Evolutionary conservation across 2,888 invertebrate species (phyloP).

Genomic region (Trissonchulus sp.): DNA sequence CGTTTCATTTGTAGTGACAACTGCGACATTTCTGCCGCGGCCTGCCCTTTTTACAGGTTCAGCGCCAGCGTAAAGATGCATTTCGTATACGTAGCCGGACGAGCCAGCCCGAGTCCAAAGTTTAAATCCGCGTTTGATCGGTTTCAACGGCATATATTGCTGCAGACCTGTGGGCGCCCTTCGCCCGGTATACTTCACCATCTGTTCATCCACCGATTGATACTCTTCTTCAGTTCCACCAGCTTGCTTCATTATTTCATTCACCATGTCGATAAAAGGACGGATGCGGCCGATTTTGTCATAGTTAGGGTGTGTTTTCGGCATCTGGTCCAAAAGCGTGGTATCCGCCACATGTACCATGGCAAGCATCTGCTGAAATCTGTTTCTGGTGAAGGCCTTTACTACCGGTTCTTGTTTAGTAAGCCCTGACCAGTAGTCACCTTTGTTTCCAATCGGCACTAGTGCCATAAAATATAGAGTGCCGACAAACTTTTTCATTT

Average conservation of each 20-base stretch:
- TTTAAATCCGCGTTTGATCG: constrained; percentile 8
- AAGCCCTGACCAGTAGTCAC: not conserved
- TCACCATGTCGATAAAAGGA: not conserved
- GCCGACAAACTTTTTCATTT: not conserved
- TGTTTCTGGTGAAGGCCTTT: not conserved
- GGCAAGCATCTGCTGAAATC: not conserved
- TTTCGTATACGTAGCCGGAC: constrained; percentile 12
- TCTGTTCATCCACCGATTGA: constrained; percentile 9
- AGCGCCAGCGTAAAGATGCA: not conserved
- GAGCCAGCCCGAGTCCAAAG: not conserved
- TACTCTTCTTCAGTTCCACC: not conserved
- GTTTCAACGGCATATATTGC: constrained; percentile 11
- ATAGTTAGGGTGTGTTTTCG: not conserved
- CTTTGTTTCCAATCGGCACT: not conserved
- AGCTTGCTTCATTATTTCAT: not conserved
- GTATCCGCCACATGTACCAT: not conserved
- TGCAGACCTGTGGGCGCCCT: not conserved
- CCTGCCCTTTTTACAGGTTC: not conserved
- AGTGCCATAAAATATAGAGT: not conserved
- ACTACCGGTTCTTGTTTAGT: not conserved
- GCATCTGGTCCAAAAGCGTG: not conserved
- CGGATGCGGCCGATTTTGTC: not conserved
- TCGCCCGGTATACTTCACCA: not conserved
- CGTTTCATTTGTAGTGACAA: not conserved
- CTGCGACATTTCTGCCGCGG: not conserved